phyloP scores from a whole-genome alignment of 2,888 invertebrate species.

The Chymomyza fuscimana region DNA sequence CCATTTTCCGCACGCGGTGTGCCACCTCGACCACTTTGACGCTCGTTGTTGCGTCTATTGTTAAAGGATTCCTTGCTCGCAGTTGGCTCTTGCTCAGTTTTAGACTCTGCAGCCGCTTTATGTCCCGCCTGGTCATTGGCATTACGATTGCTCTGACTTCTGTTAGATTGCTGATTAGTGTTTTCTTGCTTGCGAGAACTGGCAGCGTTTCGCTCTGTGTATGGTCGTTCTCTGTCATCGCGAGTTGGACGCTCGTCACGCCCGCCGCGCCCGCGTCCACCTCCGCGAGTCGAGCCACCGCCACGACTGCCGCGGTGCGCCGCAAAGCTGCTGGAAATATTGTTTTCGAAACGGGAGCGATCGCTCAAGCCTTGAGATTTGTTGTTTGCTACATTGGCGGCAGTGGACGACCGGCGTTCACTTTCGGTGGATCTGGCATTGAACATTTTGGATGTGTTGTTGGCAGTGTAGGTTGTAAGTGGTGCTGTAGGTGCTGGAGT shows the following conservation, averaged over 20 bases:
- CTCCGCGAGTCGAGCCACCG: constrained; percentile 23
- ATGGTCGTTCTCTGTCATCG: neutral
- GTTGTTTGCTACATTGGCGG: constrained; percentile 10
- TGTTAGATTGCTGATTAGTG: neutral
- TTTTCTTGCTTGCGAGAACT: neutral
- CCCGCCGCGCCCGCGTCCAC: constrained; percentile 16
- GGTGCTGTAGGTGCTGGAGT: constrained; percentile 11
- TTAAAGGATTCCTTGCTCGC: constrained; percentile 33
- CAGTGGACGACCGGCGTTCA: constrained; percentile 29
- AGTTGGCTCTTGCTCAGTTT: constrained; percentile 37
- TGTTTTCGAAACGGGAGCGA: constrained; percentile 78
- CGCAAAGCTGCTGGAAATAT: constrained; percentile 79
- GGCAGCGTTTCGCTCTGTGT: neutral
- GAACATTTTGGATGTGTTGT: constrained; percentile 34
- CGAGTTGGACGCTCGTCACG: neutral
- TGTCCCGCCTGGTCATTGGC: constrained; percentile 36
- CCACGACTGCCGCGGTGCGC: constrained; percentile 62
- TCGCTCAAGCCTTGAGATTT: constrained; percentile 38
- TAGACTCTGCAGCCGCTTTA: constrained; percentile 37
- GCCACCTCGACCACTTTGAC: constrained; percentile 42
- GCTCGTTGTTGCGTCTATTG: constrained; percentile 38
- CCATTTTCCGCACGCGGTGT: constrained; percentile 54
- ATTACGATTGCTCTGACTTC: constrained; percentile 32
- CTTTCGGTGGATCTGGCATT: constrained; percentile 33
- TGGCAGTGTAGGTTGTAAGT: constrained; percentile 35